Conservation (phyloP, 2,888 invertebrate genomes). For the Drepanosiphum platanoidis region DNA sequence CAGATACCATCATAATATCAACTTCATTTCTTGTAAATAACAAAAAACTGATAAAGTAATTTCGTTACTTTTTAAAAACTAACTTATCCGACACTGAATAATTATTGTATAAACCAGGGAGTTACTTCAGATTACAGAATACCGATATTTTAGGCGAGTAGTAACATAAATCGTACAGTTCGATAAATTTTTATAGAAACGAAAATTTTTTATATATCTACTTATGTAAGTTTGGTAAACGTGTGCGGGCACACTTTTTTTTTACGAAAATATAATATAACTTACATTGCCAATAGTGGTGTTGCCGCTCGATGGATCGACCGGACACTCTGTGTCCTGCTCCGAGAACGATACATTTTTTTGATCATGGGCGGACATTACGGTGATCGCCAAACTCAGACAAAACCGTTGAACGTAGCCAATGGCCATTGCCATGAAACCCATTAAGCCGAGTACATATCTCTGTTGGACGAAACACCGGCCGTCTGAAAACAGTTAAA, state of each 20-base stretch:
- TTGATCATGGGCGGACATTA: constrained; percentile 67
- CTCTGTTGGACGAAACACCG: constrained; percentile 64
- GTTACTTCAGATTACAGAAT: too few relatives aligned
- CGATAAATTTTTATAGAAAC: background rate
- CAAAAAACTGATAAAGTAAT: too few relatives aligned
- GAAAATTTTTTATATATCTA: background rate
- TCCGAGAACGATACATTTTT: background rate
- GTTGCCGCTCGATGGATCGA: background rate
- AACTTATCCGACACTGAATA: too few relatives aligned
- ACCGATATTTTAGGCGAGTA: too few relatives aligned
- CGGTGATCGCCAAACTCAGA: constrained; percentile 68
- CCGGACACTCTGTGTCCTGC: background rate
- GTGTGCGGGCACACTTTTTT: background rate
- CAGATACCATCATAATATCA: too few relatives aligned
- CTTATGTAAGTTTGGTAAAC: background rate
- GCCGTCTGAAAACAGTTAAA: constrained; percentile 68
- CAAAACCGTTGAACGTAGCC: constrained; percentile 69
- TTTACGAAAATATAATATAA: background rate
- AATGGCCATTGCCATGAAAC: constrained; percentile 68
- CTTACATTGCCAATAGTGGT: background rate
- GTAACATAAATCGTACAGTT: too few relatives aligned
- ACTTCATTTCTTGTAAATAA: too few relatives aligned
- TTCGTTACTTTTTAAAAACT: too few relatives aligned
- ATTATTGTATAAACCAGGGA: too few relatives aligned
- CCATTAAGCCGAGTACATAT: constrained; percentile 66